Evolutionary conservation across 2,888 invertebrate species (phyloP), one percentile per base, ranked within the genome.

Genomic region (Polylopha cassiicola): DNA sequence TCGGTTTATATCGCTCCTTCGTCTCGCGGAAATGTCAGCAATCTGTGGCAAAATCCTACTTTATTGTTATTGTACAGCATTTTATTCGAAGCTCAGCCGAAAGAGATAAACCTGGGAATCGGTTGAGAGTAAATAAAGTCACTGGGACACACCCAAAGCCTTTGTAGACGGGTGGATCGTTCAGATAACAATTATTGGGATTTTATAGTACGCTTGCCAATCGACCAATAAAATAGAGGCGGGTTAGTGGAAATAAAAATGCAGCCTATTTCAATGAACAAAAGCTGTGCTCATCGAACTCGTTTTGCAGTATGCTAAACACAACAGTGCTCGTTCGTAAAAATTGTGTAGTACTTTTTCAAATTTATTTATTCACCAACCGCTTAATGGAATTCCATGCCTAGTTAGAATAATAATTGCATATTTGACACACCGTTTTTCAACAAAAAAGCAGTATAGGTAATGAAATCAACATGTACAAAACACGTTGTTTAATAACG

Each of bases 61-160:
- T 80, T 80, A 79, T 73, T 78, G 76, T 80, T 80, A 79, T 74
- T 75, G 76, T 75, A 61, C 71, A 72, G 69, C 77, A 72, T 77
- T 51, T 77, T 77, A 76, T 78, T 70, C 64, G 68, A 58, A 65
- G 67, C 71, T 71, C 70, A 59, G 61, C 58, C 51, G 58, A 64
- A 69, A 67, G 63, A 71, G 64, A 72, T 73, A 77, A 76, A 79
- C 75, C 73, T 75, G 70, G 64, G 46, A 73, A 79, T 73, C 58
- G 73, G 70, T 72, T 68, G 62, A 59, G 65, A 73, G 70, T 73
- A 77, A 78, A 78, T 79, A 80, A 73, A 73, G 63, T 64, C 61
- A 57, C 58, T 58, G 59, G 58, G 58, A 54, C 47, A 47, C 44
- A 55, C 39, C 46, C 24, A 41, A 46, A 54, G 60, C 58, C 56